phyloP scores from a whole-genome alignment of 2,797 vertebrate species.

The Cynopterus sphinx region DNA sequence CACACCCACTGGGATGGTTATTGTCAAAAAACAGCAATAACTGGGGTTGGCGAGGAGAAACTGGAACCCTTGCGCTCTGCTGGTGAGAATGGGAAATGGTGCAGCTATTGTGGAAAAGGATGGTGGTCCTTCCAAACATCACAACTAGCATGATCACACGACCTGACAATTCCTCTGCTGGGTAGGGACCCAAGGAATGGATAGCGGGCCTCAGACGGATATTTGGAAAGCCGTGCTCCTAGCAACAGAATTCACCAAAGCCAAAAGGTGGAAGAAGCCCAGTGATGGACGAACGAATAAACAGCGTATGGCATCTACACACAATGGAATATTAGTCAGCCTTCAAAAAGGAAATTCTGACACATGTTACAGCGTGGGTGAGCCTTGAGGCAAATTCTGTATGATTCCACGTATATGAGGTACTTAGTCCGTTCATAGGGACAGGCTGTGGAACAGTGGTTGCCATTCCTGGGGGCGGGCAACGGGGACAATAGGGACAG shows the following conservation, averaged over 20 bases:
- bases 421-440: fast-evolving
- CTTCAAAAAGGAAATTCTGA: background rate
- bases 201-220: background rate
- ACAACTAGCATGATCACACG: background rate
- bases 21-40: background rate
- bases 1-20: too few relatives aligned
- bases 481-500: background rate
- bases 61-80: background rate
- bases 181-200: background rate
- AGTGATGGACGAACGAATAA: fast-evolving
- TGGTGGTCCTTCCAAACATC: background rate
- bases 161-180: background rate
- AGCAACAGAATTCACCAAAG: too few relatives aligned
- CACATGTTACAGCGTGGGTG: too few relatives aligned
- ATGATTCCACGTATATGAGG: background rate
- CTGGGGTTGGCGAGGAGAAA: background rate
- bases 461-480: background rate
- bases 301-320: fast-evolving
- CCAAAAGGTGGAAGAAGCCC: background rate
- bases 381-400: background rate
- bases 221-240: background rate
- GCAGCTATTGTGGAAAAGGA: background rate
- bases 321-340: background rate
- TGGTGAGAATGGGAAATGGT: background rate
- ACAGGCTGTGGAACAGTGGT: too few relatives aligned